Evolutionary conservation across 2,113 vertebrate species (phyloP), one percentile per base, ranked within the genome.

Genomic region (Plecturocebus donacophilus): DNA sequence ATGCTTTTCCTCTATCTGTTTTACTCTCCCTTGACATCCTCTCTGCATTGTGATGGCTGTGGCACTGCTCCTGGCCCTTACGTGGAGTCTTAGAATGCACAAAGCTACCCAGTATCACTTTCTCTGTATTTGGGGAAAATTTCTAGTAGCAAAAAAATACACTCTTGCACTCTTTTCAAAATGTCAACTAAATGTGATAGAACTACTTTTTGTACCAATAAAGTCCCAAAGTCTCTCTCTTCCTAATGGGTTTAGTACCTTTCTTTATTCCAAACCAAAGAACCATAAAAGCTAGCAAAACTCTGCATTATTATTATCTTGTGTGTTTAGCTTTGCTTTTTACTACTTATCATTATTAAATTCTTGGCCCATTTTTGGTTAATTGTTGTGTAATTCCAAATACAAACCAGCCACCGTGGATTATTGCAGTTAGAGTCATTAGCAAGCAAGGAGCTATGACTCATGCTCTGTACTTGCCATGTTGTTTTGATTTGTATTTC

Each of bases 241-340:
- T 52, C 12, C 23, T 84, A 5, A 66, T 21, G 49, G 23, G 32
- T 32, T 85, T 75, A 42, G 30, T 35, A 17, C 2, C n/a, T 87
- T 88, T 32, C 20, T 73, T 64, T 82, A 52, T n/a, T 73, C 70
- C 32, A 95, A 91, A 90, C 32, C 12, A 10, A 88, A 64, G 73
- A 81, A 17, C n/a, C 49, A 32, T 20, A 54, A 82, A 73, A 82
- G 30, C 32, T 47, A 80, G 9, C 10, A 32, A 8, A 45, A 49
- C 8, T 25, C 90, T 66, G 23, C 49, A 2, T 47, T 21, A 42
- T 16, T 35, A 17, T 77, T 84, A 56, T n/a, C 56, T 14, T 68
- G 2, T 38, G n/a, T 25, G 9, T 49, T 42, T 66, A 70, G 25
- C 77, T 81, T 76, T 76, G 30, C n/a, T 32, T 4, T 32, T 70